Conservation (phyloP, 2,797 vertebrate genomes). For the Odontamblyopus rebecca region DNA sequence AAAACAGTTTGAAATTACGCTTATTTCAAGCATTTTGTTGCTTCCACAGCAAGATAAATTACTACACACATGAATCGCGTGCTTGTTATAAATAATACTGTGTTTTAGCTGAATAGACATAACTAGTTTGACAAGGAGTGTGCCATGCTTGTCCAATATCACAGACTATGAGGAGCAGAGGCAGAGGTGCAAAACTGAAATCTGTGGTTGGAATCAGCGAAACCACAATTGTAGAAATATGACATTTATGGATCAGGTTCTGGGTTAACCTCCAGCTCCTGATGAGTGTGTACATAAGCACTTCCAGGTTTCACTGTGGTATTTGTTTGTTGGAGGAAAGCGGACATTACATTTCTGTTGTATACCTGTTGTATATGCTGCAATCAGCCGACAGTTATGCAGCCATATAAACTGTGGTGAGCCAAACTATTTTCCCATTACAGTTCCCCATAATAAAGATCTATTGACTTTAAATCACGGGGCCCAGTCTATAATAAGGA, state of each 20-base stretch:
- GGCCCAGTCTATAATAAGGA: constrained; percentile 62
- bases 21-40: not conserved
- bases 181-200: constrained; percentile 52
- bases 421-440: constrained; percentile 33
- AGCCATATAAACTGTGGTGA: constrained; percentile 46
- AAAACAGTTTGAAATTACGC: not conserved
- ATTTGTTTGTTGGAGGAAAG: constrained; percentile 21
- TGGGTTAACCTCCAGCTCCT: constrained; percentile 30
- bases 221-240: constrained; percentile 36
- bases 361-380: constrained; percentile 52
- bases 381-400: constrained; percentile 59
- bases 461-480: constrained; percentile 50
- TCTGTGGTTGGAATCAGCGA: constrained; percentile 45
- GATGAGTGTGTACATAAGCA: constrained; percentile 12
- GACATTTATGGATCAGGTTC: constrained; percentile 41
- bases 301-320: constrained; percentile 35
- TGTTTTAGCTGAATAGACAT: not conserved
- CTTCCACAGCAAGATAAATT: not conserved
- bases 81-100: no score
- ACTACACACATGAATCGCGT: no score
- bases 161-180: constrained; percentile 5
- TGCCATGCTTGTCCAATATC: not conserved
- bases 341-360: constrained; percentile 33
- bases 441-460: constrained; percentile 32
- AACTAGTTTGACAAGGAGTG: not conserved